These are phyloP conservation scores for Myzus persicae DNA, from an alignment of 1,140 invertebrate species.

Conservation along the genomic window DNA sequence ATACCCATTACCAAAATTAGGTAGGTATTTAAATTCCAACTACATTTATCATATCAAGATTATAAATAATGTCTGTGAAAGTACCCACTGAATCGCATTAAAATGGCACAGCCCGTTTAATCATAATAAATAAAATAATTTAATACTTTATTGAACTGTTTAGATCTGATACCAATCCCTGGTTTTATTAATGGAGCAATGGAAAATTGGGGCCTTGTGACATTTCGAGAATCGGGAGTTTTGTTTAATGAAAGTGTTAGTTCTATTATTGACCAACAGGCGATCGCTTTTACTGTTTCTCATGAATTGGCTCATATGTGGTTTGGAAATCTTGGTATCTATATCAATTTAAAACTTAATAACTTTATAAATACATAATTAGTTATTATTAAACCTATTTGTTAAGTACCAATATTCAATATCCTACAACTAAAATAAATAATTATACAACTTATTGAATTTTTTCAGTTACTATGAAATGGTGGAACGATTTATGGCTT, in stretches of 20 bases:
- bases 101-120: too few relatives aligned
- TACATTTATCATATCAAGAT: too few relatives aligned
- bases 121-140: background rate
- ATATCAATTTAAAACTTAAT: background rate
- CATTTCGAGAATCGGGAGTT: conserved; percentile 83
- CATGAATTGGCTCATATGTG: conserved; percentile 95
- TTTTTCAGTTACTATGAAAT: conserved; percentile 80
- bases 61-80: too few relatives aligned
- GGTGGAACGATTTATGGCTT: conserved; percentile 94
- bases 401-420: background rate
- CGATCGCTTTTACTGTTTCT: conserved; percentile 80
- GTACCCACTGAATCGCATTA: too few relatives aligned
- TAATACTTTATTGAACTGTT: conserved; percentile 61
- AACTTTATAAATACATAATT: background rate
- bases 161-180: conserved; percentile 92
- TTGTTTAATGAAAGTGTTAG: conserved; percentile 75
- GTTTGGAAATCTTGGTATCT: conserved; percentile 83
- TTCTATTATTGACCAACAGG: conserved; percentile 78
- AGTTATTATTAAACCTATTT: background rate
- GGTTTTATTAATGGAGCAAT: conserved; percentile 95
- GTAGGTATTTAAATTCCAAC: too few relatives aligned
- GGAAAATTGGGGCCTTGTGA: conserved; percentile 92
- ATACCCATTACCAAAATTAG: too few relatives aligned
- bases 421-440: background rate
- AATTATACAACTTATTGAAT: background rate